Conservation (phyloP, 2,888 invertebrate species). For the Drosophila subsilvestris region DNA sequence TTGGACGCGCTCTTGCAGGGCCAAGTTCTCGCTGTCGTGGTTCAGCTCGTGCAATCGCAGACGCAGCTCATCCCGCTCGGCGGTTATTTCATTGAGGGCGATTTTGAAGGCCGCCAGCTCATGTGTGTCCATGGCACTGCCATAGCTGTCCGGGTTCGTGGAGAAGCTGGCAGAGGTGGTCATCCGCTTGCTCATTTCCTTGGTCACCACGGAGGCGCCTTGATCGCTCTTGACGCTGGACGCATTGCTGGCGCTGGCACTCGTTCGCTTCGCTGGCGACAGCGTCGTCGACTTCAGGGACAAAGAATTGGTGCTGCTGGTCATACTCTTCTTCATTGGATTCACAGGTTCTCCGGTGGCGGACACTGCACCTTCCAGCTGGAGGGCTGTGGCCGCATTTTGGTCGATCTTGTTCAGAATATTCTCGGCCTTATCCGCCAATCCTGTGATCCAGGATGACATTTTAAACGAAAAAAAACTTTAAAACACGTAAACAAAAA, state of each 20-base stretch:
- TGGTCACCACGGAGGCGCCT: slow-evolving; percentile 37
- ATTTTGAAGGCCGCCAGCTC: slow-evolving; percentile 82
- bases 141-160: slow-evolving; percentile 20
- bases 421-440: slow-evolving; percentile 90
- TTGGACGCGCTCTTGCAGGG: slow-evolving; percentile 60
- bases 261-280: slow-evolving; percentile 61
- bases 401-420: slow-evolving; percentile 90
- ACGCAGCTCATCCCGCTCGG: slow-evolving; percentile 80
- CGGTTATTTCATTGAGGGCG: slow-evolving; percentile 76
- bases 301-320: slow-evolving; percentile 69
- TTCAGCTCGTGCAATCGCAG: slow-evolving; percentile 66
- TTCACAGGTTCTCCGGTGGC: slow-evolving; percentile 23
- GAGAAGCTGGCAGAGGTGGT: slow-evolving; percentile 57
- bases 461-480: slow-evolving; percentile 37
- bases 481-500: slow-evolving; percentile 38
- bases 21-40: slow-evolving; percentile 72
- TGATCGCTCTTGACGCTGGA: slow-evolving; percentile 64
- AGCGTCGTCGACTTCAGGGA: slow-evolving; percentile 67
- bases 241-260: slow-evolving; percentile 44
- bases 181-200: slow-evolving; percentile 55
- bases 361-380: slow-evolving; percentile 56
- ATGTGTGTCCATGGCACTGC: slow-evolving; percentile 50
- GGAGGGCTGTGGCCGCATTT: slow-evolving; percentile 88
- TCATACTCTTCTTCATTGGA: slow-evolving; percentile 62
- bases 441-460: slow-evolving; percentile 91